Percentiles rank a stretch among this genome's conserved stretches.
Evolutionary conservation across 2,888 invertebrate species (phyloP).

Genomic region (Globia sparganii): DNA sequence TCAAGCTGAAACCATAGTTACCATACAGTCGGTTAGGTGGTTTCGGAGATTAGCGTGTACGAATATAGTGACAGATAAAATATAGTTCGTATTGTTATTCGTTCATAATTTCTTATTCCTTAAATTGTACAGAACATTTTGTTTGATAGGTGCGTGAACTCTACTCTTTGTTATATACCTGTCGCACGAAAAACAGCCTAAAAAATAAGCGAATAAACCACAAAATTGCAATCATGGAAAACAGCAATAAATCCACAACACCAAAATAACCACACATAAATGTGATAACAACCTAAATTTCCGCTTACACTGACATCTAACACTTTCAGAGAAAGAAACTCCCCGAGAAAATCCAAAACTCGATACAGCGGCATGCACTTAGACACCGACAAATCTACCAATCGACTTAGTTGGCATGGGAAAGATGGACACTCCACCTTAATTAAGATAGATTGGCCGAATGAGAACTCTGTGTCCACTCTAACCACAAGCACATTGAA

Average conservation of each 20-base stretch:
- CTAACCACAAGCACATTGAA: slow-evolving; percentile 81
- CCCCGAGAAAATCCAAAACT: slow-evolving; percentile 84
- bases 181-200: too few relatives aligned
- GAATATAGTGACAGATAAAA: too few relatives aligned
- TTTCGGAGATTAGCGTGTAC: too few relatives aligned
- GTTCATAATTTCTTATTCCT: too few relatives aligned
- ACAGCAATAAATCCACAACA: slow-evolving; percentile 34
- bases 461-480: slow-evolving; percentile 79
- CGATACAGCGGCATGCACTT: slow-evolving; percentile 85
- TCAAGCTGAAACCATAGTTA: too few relatives aligned
- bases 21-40: too few relatives aligned
- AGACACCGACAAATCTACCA: slow-evolving; percentile 69
- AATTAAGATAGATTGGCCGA: slow-evolving; percentile 87
- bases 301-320: slow-evolving; percentile 69
- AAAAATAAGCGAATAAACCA: too few relatives aligned
- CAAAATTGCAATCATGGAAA: neutral
- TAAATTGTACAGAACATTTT: too few relatives aligned
- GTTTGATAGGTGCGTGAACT: too few relatives aligned
- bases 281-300: slow-evolving; percentile 64
- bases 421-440: slow-evolving; percentile 87
- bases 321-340: slow-evolving; percentile 85
- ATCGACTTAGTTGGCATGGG: slow-evolving; percentile 85
- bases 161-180: too few relatives aligned
- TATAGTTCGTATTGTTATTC: too few relatives aligned
- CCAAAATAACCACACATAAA: slow-evolving; percentile 17